Evolutionary conservation across 2,888 invertebrate genomes (phyloP), one percentile per base, ranked within the genome.

Genomic region (Nemotelus nigrinus): DNA sequence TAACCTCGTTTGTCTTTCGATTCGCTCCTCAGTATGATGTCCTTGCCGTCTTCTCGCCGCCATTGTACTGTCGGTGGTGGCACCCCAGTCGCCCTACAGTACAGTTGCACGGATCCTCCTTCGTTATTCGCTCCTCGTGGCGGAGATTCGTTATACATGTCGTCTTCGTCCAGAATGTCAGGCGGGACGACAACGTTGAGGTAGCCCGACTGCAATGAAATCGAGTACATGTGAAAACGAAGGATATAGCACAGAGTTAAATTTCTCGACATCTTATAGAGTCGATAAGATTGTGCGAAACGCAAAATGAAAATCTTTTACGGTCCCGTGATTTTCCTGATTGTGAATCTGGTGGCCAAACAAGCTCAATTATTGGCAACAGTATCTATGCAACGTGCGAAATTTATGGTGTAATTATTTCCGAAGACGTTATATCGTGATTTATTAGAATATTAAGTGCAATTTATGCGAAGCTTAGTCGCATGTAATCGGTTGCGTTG

Each of bases 111-210:
- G 79, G 91, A 92, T 50, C 95, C 95, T 3, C 94, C 93, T 85
- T 96, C 96, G 74, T 92, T 90, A 5, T 94, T 92, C 57, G 94
- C 93, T 81, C 93, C 92, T 81, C 93, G 92, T 78, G 93, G 92
- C 5, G 84, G 82, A 68, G 83, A 83, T 5, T 80, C 79, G 57
- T 80, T 81, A 53, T 79, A 79, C 78, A 84, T 82, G 8, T 86
- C 87, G 2, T 85, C 85, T 57, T 85, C 84, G 87, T 94, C 93
- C 81, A 94, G 89, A 82, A 96, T 95, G 87, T 96, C 95, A 74
- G 96, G 96, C 8, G 96, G 94, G 83, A 95, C 93, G 79, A 95
- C 93, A 81, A 96, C 96, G 85, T 94, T 93, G 84, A 96, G 90
- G 84, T 92, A 91, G 80, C 96, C 96, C 89, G 94, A 95, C 96